These are phyloP conservation scores for Gandaritis pyraliata DNA, from an alignment of 2,888 invertebrate species.

Conservation along the genomic window DNA sequence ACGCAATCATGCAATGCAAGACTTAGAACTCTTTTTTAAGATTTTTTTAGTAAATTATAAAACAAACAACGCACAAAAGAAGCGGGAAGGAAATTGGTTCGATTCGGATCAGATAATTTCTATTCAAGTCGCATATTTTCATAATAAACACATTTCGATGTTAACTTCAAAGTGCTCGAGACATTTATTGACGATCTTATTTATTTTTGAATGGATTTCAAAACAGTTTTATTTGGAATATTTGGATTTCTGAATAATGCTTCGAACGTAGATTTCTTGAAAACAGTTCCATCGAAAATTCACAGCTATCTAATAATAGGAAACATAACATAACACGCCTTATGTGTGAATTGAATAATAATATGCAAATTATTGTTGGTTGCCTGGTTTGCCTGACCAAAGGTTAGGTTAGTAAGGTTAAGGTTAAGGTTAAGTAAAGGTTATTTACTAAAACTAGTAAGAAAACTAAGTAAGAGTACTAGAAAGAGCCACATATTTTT, in stretches of 20 bases:
- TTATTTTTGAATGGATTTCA: neutral
- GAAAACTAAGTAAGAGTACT: no score
- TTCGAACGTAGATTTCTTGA: no score
- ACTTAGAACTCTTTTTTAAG: neutral
- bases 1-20: neutral
- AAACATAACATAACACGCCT: no score
- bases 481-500: no score
- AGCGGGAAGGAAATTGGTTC: conserved; percentile 5
- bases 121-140: conserved; percentile 18
- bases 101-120: conserved; percentile 7
- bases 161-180: conserved; percentile 10
- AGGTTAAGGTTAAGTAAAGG: no score
- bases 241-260: neutral
- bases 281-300: no score
- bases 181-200: conserved; percentile 1
- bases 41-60: conserved; percentile 2
- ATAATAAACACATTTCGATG: conserved; percentile 26
- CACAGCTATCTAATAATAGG: no score
- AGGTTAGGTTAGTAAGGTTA: no score
- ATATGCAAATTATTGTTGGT: no score
- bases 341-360: no score
- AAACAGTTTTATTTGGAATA: neutral
- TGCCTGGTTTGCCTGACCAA: no score
- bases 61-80: conserved; percentile 18
- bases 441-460: no score